Percentiles rank a stretch among this genome's conserved stretches.
These are phyloP conservation scores for Moxostoma hubbsi DNA, from an alignment of 2,797 vertebrate species.

Conservation along the genomic window DNA sequence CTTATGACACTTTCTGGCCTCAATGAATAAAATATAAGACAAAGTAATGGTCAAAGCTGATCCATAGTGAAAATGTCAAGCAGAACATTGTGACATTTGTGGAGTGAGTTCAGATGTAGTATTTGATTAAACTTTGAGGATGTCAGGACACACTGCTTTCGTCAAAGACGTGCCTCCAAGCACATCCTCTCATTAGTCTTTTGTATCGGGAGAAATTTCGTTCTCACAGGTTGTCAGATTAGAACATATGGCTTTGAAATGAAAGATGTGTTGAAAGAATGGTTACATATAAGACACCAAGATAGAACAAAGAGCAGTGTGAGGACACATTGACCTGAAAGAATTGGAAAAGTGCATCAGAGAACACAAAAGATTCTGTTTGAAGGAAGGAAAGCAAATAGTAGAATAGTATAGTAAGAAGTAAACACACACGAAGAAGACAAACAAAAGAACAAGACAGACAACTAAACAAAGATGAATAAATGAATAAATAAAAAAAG, in stretches of 20 bases:
- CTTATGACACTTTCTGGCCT: constrained; percentile 14
- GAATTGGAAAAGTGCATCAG: too few relatives aligned
- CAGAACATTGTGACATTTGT: constrained; percentile 50
- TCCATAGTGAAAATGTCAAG: constrained; percentile 51
- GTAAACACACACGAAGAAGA: too few relatives aligned
- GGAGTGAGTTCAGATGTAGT: constrained; percentile 31
- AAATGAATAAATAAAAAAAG: neutral
- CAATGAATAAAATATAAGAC: constrained; percentile 19
- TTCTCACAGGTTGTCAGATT: constrained; percentile 5
- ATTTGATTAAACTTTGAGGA: constrained; percentile 46
- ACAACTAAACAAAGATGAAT: neutral
- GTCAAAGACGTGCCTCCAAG: constrained; percentile 7
- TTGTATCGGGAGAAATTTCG: neutral
- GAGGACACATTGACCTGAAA: constrained; percentile 21
- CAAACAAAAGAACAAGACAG: neutral
- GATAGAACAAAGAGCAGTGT: neutral
- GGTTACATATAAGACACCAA: neutral
- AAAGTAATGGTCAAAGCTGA: constrained; percentile 12
- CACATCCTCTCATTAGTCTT: constrained; percentile 32
- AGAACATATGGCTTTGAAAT: constrained; percentile 8
- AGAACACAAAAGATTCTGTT: neutral
- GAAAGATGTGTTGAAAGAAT: neutral
- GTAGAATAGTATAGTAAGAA: neutral
- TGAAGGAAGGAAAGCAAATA: neutral
- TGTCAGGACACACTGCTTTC: constrained; percentile 16